A percentile compares a stretch with the other conserved stretches of the same genome.
phyloP scores from a whole-genome alignment of 2,888 invertebrate species.

The Stenichneumon culpator region DNA sequence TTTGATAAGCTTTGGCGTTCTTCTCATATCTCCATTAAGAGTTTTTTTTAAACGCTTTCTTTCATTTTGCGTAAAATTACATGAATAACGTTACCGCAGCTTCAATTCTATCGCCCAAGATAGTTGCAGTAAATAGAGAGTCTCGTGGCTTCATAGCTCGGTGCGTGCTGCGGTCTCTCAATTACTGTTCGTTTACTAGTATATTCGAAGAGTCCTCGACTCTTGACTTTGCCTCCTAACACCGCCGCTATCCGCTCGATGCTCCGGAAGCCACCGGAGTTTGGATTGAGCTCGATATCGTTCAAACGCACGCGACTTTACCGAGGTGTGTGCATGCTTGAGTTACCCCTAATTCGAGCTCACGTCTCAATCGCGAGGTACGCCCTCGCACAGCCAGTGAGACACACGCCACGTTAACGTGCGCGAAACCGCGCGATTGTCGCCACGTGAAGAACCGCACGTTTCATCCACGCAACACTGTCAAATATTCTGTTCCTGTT shows the following conservation, averaged over 20 bases:
- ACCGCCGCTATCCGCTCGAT: not conserved
- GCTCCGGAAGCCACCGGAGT: slow-evolving; percentile 40
- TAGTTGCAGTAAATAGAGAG: slow-evolving; percentile 32
- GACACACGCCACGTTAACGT: slow-evolving; percentile 5
- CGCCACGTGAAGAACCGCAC: not conserved
- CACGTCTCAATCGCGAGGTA: slow-evolving; percentile 73
- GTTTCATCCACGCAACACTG: too few relatives aligned
- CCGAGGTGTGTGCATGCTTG: slow-evolving; percentile 50
- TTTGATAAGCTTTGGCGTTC: too few relatives aligned
- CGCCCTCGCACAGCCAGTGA: slow-evolving; percentile 48
- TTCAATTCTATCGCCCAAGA: slow-evolving; percentile 10
- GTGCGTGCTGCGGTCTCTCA: slow-evolving; percentile 50
- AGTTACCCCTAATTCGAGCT: slow-evolving; percentile 70
- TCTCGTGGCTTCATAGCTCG: slow-evolving; percentile 26
- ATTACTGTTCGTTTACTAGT: slow-evolving; percentile 37
- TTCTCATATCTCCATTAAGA: not conserved
- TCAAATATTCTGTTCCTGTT: too few relatives aligned
- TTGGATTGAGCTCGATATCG: slow-evolving; percentile 66
- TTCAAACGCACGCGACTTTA: slow-evolving; percentile 72
- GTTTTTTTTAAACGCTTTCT: not conserved
- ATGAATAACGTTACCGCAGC: slow-evolving; percentile 23
- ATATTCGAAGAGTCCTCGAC: slow-evolving; percentile 26
- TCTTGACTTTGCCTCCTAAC: slow-evolving; percentile 19
- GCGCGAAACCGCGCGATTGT: not conserved
- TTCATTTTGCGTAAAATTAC: not conserved